Conservation (phyloP, 2,113 vertebrate genomes). For the Amphiprion ocellaris region DNA sequence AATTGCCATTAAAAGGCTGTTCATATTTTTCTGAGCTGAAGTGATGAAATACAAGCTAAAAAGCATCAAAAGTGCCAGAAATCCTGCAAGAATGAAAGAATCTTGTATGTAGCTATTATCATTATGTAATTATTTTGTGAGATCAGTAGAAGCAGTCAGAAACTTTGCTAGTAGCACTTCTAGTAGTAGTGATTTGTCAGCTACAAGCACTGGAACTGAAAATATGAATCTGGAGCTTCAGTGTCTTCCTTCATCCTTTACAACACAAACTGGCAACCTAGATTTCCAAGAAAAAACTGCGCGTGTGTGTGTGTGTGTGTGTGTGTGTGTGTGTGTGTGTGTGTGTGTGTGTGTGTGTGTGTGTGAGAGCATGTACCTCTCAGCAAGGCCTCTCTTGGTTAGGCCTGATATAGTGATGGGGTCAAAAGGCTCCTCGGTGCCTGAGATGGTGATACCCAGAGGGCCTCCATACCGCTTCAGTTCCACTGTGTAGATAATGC, state of each 20-base stretch:
- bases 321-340: neutral
- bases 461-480: slow-evolving; percentile 95
- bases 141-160: too few relatives aligned
- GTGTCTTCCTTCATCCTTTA: neutral
- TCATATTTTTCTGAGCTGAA: too few relatives aligned
- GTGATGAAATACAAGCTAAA: too few relatives aligned
- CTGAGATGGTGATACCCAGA: slow-evolving; percentile 97
- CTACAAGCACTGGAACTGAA: neutral
- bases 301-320: neutral
- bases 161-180: too few relatives aligned
- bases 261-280: neutral
- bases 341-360: neutral
- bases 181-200: neutral
- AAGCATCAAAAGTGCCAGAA: too few relatives aligned
- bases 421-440: slow-evolving; percentile 97
- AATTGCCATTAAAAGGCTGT: neutral
- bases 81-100: too few relatives aligned
- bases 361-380: slow-evolving; percentile 85
- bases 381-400: slow-evolving; percentile 94
- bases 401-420: slow-evolving; percentile 96
- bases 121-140: too few relatives aligned
- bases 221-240: neutral
- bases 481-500: slow-evolving; percentile 97
- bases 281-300: neutral
- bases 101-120: too few relatives aligned